Evolutionary conservation across 2,888 invertebrate species (phyloP).

Genomic region (Zygogramma bicolorata): DNA sequence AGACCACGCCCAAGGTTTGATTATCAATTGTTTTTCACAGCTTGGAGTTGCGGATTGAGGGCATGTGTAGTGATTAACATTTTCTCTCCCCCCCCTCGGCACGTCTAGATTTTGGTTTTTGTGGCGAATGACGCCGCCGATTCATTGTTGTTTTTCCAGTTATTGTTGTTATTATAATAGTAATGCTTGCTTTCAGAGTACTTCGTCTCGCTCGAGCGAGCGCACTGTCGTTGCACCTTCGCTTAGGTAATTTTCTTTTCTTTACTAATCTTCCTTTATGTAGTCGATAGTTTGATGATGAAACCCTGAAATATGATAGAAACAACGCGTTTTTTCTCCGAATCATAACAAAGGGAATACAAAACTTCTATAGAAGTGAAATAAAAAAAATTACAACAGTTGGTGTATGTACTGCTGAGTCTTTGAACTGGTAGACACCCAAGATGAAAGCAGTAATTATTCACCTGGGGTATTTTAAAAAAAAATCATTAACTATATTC

Average conservation of each 20-base stretch:
- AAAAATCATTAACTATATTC: no score
- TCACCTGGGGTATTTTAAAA: no score
- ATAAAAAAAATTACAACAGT: no score
- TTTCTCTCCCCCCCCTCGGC: no score
- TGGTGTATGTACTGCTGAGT: no score
- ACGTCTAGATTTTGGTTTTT: constrained; percentile 32
- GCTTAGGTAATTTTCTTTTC: constrained; percentile 58
- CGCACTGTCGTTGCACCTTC: constrained; percentile 61
- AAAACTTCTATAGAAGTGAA: no score
- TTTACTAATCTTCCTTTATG: constrained; percentile 27
- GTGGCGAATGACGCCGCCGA: constrained; percentile 5
- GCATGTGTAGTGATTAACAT: constrained; percentile 46
- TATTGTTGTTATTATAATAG: constrained; percentile 47
- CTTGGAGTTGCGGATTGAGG: constrained; percentile 58
- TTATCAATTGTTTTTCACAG: constrained; percentile 47
- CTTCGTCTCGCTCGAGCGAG: constrained; percentile 63
- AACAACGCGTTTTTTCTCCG: no score
- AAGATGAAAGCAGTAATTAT: no score
- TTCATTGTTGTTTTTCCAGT: constrained; percentile 25
- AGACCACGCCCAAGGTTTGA: constrained; percentile 82
- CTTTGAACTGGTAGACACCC: no score
- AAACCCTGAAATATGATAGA: background rate
- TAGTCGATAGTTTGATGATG: background rate
- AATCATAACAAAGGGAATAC: no score
- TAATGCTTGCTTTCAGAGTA: constrained; percentile 61